Evolutionary conservation across 2,113 vertebrate genomes (phyloP).

Genomic region (Aramus guarauna): DNA sequence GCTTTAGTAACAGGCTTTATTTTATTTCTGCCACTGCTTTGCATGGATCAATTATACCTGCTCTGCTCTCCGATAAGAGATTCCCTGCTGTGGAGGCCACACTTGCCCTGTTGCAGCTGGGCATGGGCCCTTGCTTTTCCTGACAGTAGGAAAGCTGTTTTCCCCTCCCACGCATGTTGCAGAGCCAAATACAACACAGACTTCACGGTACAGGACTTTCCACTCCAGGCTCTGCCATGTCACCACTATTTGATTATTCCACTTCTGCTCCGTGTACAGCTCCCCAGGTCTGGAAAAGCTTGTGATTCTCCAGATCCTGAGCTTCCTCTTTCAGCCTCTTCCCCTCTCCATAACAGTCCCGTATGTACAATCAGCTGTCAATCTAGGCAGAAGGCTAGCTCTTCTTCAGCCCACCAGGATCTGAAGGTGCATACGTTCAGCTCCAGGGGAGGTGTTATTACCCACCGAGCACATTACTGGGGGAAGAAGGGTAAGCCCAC

Average conservation of each 20-base stretch:
- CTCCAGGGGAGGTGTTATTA: not conserved
- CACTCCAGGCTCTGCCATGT: not conserved
- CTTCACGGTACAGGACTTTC: not conserved
- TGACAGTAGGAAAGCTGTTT: not conserved
- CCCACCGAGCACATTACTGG: not conserved
- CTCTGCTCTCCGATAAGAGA: not conserved
- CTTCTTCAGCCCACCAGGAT: not conserved
- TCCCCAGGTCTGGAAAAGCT: not conserved
- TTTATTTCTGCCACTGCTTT: conserved; percentile 25
- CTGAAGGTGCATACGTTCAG: not conserved
- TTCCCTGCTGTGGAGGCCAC: not conserved
- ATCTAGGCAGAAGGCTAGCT: not conserved
- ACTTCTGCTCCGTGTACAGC: not conserved
- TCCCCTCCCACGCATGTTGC: not conserved
- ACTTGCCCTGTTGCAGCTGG: not conserved
- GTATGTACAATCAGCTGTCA: not conserved
- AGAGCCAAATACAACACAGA: not conserved
- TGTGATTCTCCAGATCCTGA: rapidly evolving
- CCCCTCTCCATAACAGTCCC: not conserved
- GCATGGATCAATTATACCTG: not conserved
- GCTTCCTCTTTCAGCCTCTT: not conserved
- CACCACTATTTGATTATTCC: not conserved
- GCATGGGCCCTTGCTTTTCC: not conserved
- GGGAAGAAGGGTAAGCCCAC: not conserved
- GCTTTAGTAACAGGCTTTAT: not conserved